Conservation (phyloP, 2,113 vertebrate genomes). For the Pogona vitticeps region DNA sequence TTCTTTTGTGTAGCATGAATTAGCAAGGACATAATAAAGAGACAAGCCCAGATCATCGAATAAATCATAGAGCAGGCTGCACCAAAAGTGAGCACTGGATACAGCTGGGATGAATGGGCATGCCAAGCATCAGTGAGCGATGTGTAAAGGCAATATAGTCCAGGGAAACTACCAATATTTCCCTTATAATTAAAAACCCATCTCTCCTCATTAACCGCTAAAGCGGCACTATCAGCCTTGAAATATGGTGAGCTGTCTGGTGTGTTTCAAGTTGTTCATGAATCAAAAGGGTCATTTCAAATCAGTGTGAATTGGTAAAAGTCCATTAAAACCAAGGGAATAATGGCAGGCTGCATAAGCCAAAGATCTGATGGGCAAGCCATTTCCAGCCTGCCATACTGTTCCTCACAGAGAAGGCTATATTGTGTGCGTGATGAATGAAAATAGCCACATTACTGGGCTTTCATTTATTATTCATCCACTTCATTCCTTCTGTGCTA, state of each 20-base stretch:
- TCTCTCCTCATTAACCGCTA: not conserved
- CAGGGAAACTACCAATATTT: not conserved
- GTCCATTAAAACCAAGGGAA: constrained; percentile 7
- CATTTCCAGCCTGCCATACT: constrained; percentile 17
- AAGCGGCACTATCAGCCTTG: not conserved
- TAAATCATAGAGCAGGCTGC: not conserved
- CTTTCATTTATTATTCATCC: constrained; percentile 28
- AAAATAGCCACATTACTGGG: not conserved
- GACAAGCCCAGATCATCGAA: constrained; percentile 5
- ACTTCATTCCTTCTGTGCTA: not conserved
- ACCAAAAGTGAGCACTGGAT: not conserved
- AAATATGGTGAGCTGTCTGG: not conserved
- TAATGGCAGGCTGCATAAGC: not conserved
- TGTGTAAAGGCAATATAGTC: constrained; percentile 1
- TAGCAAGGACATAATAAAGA: constrained; percentile 11
- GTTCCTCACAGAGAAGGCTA: constrained; percentile 36
- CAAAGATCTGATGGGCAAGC: constrained; percentile 32
- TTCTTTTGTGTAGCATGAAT: constrained; percentile 26
- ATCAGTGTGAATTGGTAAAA: not conserved
- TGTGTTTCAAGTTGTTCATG: not conserved
- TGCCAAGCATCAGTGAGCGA: not conserved
- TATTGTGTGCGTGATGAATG: constrained; percentile 24
- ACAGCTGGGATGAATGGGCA: not conserved
- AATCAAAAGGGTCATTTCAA: not conserved
- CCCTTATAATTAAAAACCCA: constrained; percentile 13